phyloP scores from a whole-genome alignment of 2,113 vertebrate species.

The Nibea albiflora region DNA sequence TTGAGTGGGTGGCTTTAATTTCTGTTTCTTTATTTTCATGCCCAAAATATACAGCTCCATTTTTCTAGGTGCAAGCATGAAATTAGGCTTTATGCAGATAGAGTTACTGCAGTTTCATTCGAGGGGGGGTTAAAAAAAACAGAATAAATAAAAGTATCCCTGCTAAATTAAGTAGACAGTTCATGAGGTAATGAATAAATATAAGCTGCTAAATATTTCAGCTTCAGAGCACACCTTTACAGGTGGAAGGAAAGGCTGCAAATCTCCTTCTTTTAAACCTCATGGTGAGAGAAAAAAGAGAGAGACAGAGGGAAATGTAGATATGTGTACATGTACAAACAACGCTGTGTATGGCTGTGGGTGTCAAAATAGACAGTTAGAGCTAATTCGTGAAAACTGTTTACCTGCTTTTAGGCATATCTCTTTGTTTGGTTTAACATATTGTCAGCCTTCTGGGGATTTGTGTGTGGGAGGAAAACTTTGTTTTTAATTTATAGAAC shows the following conservation, averaged over 20 bases:
- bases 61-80: conserved; percentile 37
- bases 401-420: not conserved
- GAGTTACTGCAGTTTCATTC: conserved; percentile 20
- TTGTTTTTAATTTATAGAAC: not conserved
- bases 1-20: conserved; percentile 14
- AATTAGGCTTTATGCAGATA: conserved; percentile 41
- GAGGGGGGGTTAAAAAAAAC: not conserved
- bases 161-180: conserved; percentile 38
- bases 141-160: conserved; percentile 12
- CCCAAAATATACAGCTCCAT: conserved; percentile 29
- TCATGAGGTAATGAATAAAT: conserved; percentile 62
- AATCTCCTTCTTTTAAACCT: conserved; percentile 6
- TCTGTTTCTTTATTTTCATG: conserved; percentile 16
- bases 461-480: not conserved
- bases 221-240: conserved; percentile 17
- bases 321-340: not conserved
- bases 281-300: not conserved
- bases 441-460: not conserved
- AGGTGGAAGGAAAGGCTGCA: conserved; percentile 18
- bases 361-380: not conserved
- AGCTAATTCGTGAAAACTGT: not conserved
- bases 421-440: not conserved
- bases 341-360: not conserved
- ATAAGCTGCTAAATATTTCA: conserved; percentile 58
- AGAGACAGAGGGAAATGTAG: not conserved